Evolutionary conservation across 2,888 invertebrate species (phyloP).

Genomic region (Drosophila incognita): DNA sequence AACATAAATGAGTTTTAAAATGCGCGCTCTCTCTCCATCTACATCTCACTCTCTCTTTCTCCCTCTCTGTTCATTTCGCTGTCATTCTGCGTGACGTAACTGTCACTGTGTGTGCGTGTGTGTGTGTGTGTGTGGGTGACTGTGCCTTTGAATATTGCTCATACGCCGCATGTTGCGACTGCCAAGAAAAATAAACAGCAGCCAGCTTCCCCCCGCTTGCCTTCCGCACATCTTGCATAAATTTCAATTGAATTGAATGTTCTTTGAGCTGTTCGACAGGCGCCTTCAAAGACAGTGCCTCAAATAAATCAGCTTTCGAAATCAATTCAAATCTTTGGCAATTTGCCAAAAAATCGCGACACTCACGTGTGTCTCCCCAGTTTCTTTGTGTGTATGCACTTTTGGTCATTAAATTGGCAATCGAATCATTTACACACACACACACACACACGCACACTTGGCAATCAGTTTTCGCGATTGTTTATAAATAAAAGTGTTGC

Average conservation of each 20-base stretch:
- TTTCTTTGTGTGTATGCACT: slow-evolving; percentile 24
- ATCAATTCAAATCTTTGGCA: slow-evolving; percentile 45
- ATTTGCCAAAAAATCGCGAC: slow-evolving; percentile 43
- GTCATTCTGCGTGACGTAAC: slow-evolving; percentile 50
- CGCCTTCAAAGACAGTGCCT: slow-evolving; percentile 27
- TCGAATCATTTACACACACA: slow-evolving; percentile 23
- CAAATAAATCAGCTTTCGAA: slow-evolving; percentile 14
- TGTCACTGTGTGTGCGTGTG: slow-evolving; percentile 11
- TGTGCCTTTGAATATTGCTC: slow-evolving; percentile 58
- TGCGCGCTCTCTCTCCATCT: slow-evolving; percentile 4
- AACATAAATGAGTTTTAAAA: slow-evolving; percentile 26
- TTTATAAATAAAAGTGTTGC: slow-evolving; percentile 76
- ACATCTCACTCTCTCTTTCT: slow-evolving; percentile 1
- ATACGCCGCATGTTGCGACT: slow-evolving; percentile 61
- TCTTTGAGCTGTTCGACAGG: slow-evolving; percentile 12
- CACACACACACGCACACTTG: slow-evolving; percentile 1
- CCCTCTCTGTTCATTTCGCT: neutral
- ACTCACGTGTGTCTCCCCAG: slow-evolving; percentile 35
- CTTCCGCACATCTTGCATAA: slow-evolving; percentile 11
- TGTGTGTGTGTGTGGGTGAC: slow-evolving; percentile 5
- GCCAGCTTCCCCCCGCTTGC: neutral
- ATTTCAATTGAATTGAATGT: slow-evolving; percentile 33
- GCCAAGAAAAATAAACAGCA: slow-evolving; percentile 53
- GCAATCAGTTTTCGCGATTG: slow-evolving; percentile 41
- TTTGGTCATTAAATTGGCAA: slow-evolving; percentile 45